phyloP scores from a whole-genome alignment of 2,888 invertebrate species.

The Gerris lacustris region DNA sequence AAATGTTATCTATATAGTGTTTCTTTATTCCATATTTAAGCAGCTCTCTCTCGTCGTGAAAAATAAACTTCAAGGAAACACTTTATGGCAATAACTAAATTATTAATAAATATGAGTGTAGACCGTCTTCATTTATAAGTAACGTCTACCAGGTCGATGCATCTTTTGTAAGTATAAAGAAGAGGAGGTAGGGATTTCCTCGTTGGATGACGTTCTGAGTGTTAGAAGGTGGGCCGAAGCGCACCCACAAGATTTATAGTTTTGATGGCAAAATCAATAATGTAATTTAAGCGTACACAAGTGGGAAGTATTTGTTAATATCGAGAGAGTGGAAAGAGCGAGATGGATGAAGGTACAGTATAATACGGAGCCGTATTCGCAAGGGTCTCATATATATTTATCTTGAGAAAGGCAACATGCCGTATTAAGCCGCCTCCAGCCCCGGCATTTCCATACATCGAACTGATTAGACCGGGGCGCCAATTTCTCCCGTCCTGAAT shows the following conservation, averaged over 20 bases:
- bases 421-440: background rate
- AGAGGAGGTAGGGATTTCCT: too few species aligned
- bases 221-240: too few species aligned
- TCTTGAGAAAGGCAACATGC: background rate
- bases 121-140: too few species aligned
- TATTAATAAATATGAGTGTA: too few species aligned
- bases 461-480: constrained; percentile 1
- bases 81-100: too few species aligned
- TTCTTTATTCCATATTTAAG: too few species aligned
- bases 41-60: too few species aligned
- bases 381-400: background rate
- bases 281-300: background rate
- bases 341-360: background rate
- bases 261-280: constrained; percentile 3
- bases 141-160: too few species aligned
- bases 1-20: too few species aligned
- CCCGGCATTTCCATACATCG: background rate
- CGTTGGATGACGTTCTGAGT: too few species aligned
- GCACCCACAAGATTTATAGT: background rate
- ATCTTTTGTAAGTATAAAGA: too few species aligned
- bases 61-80: too few species aligned
- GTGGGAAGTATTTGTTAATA: background rate
- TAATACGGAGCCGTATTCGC: background rate
- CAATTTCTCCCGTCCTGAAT: background rate
- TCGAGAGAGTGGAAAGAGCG: background rate